phyloP scores from a whole-genome alignment of 2,797 vertebrate genomes.

The Sebastes minor region DNA sequence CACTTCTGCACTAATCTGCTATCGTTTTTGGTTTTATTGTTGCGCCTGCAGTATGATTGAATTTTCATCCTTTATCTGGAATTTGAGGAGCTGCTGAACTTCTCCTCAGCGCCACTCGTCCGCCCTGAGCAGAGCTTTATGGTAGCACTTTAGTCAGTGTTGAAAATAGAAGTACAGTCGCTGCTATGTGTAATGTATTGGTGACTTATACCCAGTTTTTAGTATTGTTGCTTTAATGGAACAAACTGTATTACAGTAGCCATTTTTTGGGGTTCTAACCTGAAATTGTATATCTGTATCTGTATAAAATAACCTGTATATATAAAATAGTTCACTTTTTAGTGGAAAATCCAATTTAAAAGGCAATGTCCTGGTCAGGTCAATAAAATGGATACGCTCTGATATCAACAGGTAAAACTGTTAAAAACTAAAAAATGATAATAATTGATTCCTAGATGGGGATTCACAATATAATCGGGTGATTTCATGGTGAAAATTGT shows the following conservation, averaged over 20 bases:
- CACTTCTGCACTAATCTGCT: slow-evolving; percentile 42
- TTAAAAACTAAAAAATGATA: not conserved
- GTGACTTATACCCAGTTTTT: not conserved
- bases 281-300: not conserved
- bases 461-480: not conserved
- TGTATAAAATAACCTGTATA: not conserved
- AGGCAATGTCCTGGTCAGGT: not conserved
- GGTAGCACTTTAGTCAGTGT: slow-evolving; percentile 1
- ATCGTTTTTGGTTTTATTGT: slow-evolving; percentile 46
- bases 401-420: not conserved
- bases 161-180: slow-evolving; percentile 9
- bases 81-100: slow-evolving; percentile 48
- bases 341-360: not conserved
- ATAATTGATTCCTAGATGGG: not conserved
- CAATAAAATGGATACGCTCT: not conserved
- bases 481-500: not conserved
- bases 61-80: slow-evolving; percentile 54
- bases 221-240: not conserved
- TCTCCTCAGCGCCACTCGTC: slow-evolving; percentile 12
- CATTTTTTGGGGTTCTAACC: not conserved
- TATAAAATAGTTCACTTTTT: not conserved
- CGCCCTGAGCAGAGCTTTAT: slow-evolving; percentile 35
- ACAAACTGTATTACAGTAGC: not conserved
- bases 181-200: not conserved
- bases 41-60: slow-evolving; percentile 57